These are phyloP conservation scores for Caenorhabditis latens DNA, from an alignment of 1,140 invertebrate species.

Conservation along the genomic window DNA sequence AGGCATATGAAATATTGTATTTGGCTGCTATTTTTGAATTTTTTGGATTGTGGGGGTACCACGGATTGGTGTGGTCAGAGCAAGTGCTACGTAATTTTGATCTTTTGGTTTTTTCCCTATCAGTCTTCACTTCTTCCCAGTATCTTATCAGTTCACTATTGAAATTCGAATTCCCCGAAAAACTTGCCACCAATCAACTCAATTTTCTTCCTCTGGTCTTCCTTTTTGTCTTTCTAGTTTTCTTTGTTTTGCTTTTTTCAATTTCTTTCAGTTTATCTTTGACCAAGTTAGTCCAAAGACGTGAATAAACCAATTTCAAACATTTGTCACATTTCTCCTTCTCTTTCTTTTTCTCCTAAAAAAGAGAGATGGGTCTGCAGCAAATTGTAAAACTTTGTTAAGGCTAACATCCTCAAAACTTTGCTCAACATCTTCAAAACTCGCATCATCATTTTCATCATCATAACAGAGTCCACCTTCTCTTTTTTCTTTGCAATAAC, in stretches of 20 bases:
- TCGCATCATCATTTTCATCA: slow-evolving; percentile 14
- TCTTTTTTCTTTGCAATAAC: neutral
- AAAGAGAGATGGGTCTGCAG: slow-evolving; percentile 8
- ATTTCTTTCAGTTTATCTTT: slow-evolving; percentile 35
- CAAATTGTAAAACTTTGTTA: slow-evolving; percentile 53
- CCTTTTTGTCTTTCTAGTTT: neutral
- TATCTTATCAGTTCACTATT: neutral
- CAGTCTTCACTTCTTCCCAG: neutral
- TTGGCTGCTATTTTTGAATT: neutral
- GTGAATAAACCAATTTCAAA: slow-evolving; percentile 52
- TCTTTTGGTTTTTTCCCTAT: neutral
- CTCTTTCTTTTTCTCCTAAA: slow-evolving; percentile 8
- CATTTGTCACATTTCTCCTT: slow-evolving; percentile 40
- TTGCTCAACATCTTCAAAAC: slow-evolving; percentile 25
- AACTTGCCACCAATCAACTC: neutral
- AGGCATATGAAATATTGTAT: slow-evolving; percentile 12
- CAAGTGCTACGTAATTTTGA: neutral
- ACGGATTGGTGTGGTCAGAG: neutral
- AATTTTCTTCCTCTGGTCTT: neutral
- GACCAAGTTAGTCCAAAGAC: slow-evolving; percentile 41
- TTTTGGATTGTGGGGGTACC: neutral
- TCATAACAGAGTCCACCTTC: neutral
- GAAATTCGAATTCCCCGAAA: neutral
- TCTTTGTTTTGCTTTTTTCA: neutral
- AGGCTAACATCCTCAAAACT: slow-evolving; percentile 37